Evolutionary conservation across 2,888 invertebrate species (phyloP).

Genomic region (Merodon equestris): DNA sequence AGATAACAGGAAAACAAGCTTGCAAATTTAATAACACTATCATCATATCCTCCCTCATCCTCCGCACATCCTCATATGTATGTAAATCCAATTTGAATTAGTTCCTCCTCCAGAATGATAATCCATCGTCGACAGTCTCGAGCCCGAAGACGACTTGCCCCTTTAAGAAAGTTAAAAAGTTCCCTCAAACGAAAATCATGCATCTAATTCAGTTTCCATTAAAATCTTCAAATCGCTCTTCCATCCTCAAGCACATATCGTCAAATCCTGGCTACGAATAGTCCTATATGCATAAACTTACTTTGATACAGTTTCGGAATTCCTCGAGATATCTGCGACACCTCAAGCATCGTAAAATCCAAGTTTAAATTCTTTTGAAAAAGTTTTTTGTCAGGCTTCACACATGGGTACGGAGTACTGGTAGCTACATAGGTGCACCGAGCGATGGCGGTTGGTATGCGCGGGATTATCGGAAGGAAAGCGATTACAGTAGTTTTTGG

Average conservation of each 20-base stretch:
- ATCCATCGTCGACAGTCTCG: slow-evolving; percentile 11
- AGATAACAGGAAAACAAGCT: slow-evolving; percentile 56
- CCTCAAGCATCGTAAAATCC: slow-evolving; percentile 53
- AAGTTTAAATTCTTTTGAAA: slow-evolving; percentile 57
- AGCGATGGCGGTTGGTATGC: neutral
- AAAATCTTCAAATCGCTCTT: slow-evolving; percentile 54
- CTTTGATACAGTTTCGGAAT: slow-evolving; percentile 61
- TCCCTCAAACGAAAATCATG: slow-evolving; percentile 53
- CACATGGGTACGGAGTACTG: slow-evolving; percentile 19
- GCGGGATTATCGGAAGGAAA: slow-evolving; percentile 42
- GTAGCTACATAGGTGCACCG: neutral
- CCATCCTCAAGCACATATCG: neutral
- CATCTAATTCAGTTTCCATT: slow-evolving; percentile 64
- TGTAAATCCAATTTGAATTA: slow-evolving; percentile 54
- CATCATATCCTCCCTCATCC: slow-evolving; percentile 19
- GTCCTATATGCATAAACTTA: slow-evolving; percentile 36
- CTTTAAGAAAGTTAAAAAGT: slow-evolving; percentile 16
- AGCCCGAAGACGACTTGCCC: neutral
- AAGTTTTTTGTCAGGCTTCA: slow-evolving; percentile 42
- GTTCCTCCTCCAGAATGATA: slow-evolving; percentile 17
- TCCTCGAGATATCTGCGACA: slow-evolving; percentile 60
- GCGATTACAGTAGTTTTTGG: slow-evolving; percentile 59
- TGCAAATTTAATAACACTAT: slow-evolving; percentile 56
- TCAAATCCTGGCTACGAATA: neutral
- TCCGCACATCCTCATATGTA: slow-evolving; percentile 6